phyloP scores from a whole-genome alignment of 1,140 invertebrate species.

The Fopius arisanus region DNA sequence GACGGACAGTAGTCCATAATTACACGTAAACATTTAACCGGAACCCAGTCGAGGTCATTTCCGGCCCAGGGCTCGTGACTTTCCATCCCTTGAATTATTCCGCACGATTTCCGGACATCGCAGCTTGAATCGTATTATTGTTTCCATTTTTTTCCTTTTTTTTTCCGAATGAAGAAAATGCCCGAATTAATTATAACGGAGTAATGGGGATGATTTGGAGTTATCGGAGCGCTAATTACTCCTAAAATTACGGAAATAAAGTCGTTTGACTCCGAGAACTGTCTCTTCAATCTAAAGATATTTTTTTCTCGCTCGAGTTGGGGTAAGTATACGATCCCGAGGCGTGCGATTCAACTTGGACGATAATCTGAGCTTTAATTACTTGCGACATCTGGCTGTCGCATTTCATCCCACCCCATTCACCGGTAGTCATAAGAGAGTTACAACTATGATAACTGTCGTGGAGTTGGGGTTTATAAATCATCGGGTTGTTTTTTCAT shows the following conservation, averaged over 20 bases:
- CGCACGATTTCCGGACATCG: conserved; percentile 32
- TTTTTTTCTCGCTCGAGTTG: not conserved
- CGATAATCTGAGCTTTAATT: conserved; percentile 63
- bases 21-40: conserved; percentile 48
- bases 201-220: not conserved
- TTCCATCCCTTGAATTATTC: conserved; percentile 17
- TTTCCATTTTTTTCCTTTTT: not conserved
- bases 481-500: not conserved
- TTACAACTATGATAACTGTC: conserved; percentile 58
- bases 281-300: not conserved
- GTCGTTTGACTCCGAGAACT: not conserved
- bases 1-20: conserved; percentile 31
- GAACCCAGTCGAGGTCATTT: conserved; percentile 43
- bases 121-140: not conserved
- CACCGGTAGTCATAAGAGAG: conserved; percentile 48
- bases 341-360: conserved; percentile 51
- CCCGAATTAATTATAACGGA: too few relatives aligned
- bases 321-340: conserved; percentile 4
- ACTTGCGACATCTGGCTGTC: conserved; percentile 62
- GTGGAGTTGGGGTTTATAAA: conserved; percentile 34
- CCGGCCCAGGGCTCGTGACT: conserved; percentile 44
- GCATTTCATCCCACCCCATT: conserved; percentile 48
- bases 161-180: too few relatives aligned
- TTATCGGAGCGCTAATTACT: not conserved
- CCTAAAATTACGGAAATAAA: not conserved